Evolutionary conservation across 2,113 vertebrate genomes (phyloP), one percentile per base, ranked within the genome.

Genomic region (Salvelinus fontinalis): DNA sequence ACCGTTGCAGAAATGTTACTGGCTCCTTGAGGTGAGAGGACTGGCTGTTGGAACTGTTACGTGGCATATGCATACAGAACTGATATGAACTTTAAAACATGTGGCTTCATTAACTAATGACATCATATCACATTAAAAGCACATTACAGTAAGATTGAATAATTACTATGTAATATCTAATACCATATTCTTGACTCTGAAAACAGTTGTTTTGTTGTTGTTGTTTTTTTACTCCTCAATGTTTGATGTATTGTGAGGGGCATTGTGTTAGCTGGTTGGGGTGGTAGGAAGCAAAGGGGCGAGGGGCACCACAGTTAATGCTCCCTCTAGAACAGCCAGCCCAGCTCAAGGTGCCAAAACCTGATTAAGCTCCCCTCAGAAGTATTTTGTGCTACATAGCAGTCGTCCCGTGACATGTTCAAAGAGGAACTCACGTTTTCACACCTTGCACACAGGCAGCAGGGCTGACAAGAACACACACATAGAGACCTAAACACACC

Each of bases 261-360:
- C 16, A 1, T 18, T 7, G 29, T 27, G 29, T 26, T 16, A 20
- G 14, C 24, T 13, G 59, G 74, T 49, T 9, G 65, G 26, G 34
- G 11, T 49, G n/a, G 71, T 14, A 66, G 26, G 39, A 75, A 20
- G 75, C 39, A 22, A 34, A 39, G 65, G n/a, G 71, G 69, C 18
- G 26, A 24, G n/a, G 16, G 48, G 31, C 26, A 74, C 34, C 67
- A 75, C 31, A 72, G 73, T 66, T 76, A 69, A 73, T 20, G 20
- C 44, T 76, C 48, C 74, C 64, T 75, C n/a, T 51, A 71, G 29
- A 77, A 67, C 67, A 65, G 54, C 70, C 70, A 57, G 26, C 72
- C 44, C 69, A 79, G 79, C 74, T 86, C 88, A 88, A 92, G 89
- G 89, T 92, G 92, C 79, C 83, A 81, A 84, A 77, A 89, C 77